phyloP scores from a whole-genome alignment of 2,888 invertebrate species.

The Lagria hirta region DNA sequence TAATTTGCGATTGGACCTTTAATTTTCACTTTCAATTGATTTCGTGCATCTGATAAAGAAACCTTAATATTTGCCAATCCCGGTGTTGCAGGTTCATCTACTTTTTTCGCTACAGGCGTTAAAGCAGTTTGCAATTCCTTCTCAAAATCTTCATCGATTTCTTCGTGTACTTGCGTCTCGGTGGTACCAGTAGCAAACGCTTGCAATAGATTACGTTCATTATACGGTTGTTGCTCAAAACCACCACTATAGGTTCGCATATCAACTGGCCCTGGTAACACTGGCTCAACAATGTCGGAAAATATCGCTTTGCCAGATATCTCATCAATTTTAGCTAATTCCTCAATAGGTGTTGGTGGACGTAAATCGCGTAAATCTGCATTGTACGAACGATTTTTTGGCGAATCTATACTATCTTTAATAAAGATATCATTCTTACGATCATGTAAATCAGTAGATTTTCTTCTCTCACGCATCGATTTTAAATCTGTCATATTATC shows the following conservation, averaged over 20 bases:
- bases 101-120: constrained; percentile 61
- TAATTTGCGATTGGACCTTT: constrained; percentile 86
- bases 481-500: constrained; percentile 74
- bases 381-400: constrained; percentile 49
- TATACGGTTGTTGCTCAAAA: constrained; percentile 61
- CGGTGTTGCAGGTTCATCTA: constrained; percentile 54
- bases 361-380: constrained; percentile 55
- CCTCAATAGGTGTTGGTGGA: constrained; percentile 57
- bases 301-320: constrained; percentile 51
- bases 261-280: constrained; percentile 84
- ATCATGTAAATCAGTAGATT: constrained; percentile 71
- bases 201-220: constrained; percentile 66
- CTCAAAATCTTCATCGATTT: constrained; percentile 78
- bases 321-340: constrained; percentile 41
- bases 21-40: constrained; percentile 87
- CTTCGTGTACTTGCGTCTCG: constrained; percentile 67
- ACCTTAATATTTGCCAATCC: constrained; percentile 65
- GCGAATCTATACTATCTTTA: constrained; percentile 34
- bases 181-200: constrained; percentile 69
- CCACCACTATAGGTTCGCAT: constrained; percentile 81
- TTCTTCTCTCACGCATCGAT: constrained; percentile 75
- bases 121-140: constrained; percentile 72
- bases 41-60: constrained; percentile 76
- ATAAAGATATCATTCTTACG: constrained; percentile 61
- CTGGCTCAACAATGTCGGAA: constrained; percentile 66